A percentile compares a stretch with the other conserved stretches of the same genome.
Conservation (phyloP, 2,888 invertebrate species). For the Tipula vernalis region DNA sequence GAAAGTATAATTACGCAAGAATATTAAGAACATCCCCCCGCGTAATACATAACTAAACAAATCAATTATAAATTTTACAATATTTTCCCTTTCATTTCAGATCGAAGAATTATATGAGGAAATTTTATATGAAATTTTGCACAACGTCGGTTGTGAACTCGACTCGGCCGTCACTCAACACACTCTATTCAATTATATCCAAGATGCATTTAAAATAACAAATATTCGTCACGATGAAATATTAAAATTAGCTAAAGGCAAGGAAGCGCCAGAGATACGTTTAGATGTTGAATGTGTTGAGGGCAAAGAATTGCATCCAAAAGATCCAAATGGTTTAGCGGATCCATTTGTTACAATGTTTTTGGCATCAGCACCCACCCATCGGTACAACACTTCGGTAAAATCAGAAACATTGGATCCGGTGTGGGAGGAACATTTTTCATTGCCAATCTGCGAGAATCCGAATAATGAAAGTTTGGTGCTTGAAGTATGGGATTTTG, state of each 20-base stretch:
- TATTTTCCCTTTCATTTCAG: slow-evolving; percentile 33
- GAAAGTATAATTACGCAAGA: not conserved
- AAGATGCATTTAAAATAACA: slow-evolving; percentile 63
- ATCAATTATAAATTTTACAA: too few species aligned
- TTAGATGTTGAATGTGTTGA: slow-evolving; percentile 77
- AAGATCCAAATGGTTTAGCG: slow-evolving; percentile 85
- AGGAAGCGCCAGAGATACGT: slow-evolving; percentile 73
- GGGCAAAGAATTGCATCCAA: slow-evolving; percentile 70
- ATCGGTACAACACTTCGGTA: slow-evolving; percentile 81
- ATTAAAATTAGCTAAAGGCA: slow-evolving; percentile 55
- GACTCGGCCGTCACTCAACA: slow-evolving; percentile 55
- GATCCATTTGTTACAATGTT: slow-evolving; percentile 95
- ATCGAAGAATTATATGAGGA: slow-evolving; percentile 79
- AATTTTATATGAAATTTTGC: slow-evolving; percentile 67
- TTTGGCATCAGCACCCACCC: slow-evolving; percentile 60
- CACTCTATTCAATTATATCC: slow-evolving; percentile 58
- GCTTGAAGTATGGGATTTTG: slow-evolving; percentile 85
- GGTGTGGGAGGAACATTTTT: slow-evolving; percentile 94
- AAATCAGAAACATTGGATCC: slow-evolving; percentile 84
- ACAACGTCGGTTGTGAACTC: slow-evolving; percentile 72
- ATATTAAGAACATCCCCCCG: too few species aligned
- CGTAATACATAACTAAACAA: too few species aligned
- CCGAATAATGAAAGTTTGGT: slow-evolving; percentile 59
- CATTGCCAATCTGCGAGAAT: slow-evolving; percentile 69
- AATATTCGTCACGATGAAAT: slow-evolving; percentile 62